Base-by-base conservation (phyloP, 2,113 vertebrate species). In the Patagioenas fasciata region DNA sequence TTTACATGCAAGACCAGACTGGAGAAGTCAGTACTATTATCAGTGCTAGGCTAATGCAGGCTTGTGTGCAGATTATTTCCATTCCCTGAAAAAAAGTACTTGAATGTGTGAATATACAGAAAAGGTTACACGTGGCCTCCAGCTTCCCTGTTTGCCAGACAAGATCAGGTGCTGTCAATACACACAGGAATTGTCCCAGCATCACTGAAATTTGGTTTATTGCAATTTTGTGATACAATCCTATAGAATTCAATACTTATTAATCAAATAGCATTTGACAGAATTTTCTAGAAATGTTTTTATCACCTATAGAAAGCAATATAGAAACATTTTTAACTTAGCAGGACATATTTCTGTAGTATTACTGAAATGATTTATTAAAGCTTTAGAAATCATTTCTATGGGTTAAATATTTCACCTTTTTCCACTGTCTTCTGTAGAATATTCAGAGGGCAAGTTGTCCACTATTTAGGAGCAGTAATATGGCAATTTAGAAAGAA, bases 141-240 rank as follows among this genome's bases (percentile, higher is more conserved):
- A 61, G 40, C 64, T 42, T 72, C 36, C 23, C 56, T 58, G 29
- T 8, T n/a, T 64, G 77, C 50, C 54, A 17, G 69, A n/a, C 48
- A 29, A 15, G 29, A 58, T 57, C 65, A 62, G 54, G 64, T 32
- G 6, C 42, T 72, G 64, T n/a, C n/a, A n/a, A n/a, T 31, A 21
- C 23, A 9, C 0, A 1, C 36, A 34, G 48, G 53, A 47, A 36
- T 31, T 26, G 25, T 48, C 56, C 72, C 74, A 11, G 21, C 3
- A 0, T 9, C 34, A 29, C 65, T 82, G 42, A 31, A 71, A 24
- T 61, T 54, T 0, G 0, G 10, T 17, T 66, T 61, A 23, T 60
- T 65, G 40, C 40, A 17, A 8, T 61, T 72, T 66, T 44, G 15
- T 66, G 34, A 31, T 66, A 57, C 28, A 44, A 7, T 29, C n/a